Evolutionary conservation across 2,888 invertebrate genomes (phyloP).

Genomic region (Ectemnius lituratus): DNA sequence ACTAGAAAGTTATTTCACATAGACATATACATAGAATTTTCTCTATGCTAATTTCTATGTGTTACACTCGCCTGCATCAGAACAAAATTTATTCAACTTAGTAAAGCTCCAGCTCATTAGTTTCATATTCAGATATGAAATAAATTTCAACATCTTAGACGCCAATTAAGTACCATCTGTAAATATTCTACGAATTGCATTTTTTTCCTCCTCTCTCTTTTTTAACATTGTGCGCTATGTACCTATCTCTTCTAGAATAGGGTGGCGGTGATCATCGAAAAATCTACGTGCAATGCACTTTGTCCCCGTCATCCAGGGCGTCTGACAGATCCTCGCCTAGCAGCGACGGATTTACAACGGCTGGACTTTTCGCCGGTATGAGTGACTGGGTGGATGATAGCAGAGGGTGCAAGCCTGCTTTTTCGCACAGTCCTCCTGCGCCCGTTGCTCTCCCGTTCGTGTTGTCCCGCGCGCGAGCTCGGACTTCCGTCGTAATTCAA

Average conservation of each 20-base stretch:
- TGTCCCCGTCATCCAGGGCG: constrained; percentile 19
- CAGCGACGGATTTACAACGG: constrained; percentile 54
- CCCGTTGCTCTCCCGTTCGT: too few relatives aligned
- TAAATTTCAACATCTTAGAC: too few relatives aligned
- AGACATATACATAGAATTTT: too few relatives aligned
- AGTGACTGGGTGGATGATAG: not conserved
- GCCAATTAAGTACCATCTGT: constrained; percentile 29
- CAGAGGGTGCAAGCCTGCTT: not conserved
- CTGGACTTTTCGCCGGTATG: constrained; percentile 18
- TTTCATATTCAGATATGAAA: too few relatives aligned
- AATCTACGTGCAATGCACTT: constrained; percentile 42
- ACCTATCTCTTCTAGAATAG: constrained; percentile 17
- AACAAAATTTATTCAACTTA: too few relatives aligned
- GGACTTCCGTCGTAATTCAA: constrained; percentile 62
- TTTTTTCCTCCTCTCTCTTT: too few relatives aligned
- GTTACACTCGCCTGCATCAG: too few relatives aligned
- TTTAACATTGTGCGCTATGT: not conserved
- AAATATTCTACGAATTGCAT: constrained; percentile 44
- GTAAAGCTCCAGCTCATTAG: too few relatives aligned
- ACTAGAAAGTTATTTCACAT: too few relatives aligned
- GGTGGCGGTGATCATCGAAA: constrained; percentile 43
- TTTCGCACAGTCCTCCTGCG: not conserved
- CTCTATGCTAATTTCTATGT: too few relatives aligned
- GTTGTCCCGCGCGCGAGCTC: constrained; percentile 27
- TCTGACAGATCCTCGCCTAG: constrained; percentile 55